These are phyloP conservation scores for Ellobium chinense DNA, from an alignment of 2,888 invertebrate species.

Conservation along the genomic window DNA sequence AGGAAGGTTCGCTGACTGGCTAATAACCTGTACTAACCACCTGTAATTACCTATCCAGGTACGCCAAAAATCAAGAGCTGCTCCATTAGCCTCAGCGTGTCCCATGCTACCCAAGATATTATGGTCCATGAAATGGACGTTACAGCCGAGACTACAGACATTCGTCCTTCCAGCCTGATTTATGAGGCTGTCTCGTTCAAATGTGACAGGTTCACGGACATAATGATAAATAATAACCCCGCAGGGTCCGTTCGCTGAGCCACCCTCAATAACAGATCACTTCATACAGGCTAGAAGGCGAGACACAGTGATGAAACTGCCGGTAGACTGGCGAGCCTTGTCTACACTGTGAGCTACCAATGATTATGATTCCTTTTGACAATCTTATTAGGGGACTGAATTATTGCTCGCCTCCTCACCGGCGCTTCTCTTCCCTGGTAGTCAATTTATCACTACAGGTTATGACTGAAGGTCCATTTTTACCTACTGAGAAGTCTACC, in stretches of 20 bases:
- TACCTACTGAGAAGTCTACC: too few relatives aligned
- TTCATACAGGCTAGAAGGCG: too few relatives aligned
- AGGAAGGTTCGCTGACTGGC: too few relatives aligned
- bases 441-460: neutral
- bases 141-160: neutral
- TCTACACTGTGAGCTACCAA: neutral
- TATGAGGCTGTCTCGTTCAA: neutral
- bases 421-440: neutral
- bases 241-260: neutral
- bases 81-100: neutral
- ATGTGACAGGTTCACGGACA: neutral
- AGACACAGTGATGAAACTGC: too few relatives aligned
- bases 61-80: too few relatives aligned
- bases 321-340: too few relatives aligned
- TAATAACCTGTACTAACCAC: too few relatives aligned
- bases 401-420: neutral
- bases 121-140: neutral
- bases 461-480: too few relatives aligned
- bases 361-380: neutral
- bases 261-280: too few relatives aligned
- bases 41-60: too few relatives aligned
- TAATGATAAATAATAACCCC: neutral
- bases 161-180: neutral
- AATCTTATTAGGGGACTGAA: neutral
- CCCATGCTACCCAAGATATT: neutral